phyloP scores from a whole-genome alignment of 2,888 invertebrate genomes.

The Eumerus sabulonum region DNA sequence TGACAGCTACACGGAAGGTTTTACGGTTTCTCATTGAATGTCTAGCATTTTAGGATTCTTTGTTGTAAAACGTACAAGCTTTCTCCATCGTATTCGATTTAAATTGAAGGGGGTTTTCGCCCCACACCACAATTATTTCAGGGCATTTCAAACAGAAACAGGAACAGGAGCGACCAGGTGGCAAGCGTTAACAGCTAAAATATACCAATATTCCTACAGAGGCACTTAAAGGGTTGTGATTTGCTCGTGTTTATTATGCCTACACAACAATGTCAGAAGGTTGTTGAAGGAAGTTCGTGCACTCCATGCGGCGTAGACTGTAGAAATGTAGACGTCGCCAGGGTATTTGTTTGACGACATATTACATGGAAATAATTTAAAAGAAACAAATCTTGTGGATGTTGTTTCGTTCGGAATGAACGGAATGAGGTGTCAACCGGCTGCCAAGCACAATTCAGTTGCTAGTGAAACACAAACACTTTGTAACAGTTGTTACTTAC shows the following conservation, averaged over 20 bases:
- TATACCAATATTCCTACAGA: slow-evolving; percentile 38
- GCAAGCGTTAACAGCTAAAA: slow-evolving; percentile 46
- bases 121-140: slow-evolving; percentile 1
- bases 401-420: slow-evolving; percentile 45
- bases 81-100: slow-evolving; percentile 68
- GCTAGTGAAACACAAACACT: slow-evolving; percentile 49
- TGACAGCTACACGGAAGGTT: slow-evolving; percentile 68
- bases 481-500: slow-evolving; percentile 67
- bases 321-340: slow-evolving; percentile 60
- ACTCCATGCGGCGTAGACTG: slow-evolving; percentile 15
- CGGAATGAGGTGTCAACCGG: slow-evolving; percentile 51
- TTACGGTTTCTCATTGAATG: slow-evolving; percentile 62
- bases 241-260: slow-evolving; percentile 68
- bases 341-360: slow-evolving; percentile 68
- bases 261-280: slow-evolving; percentile 68
- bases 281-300: slow-evolving; percentile 53
- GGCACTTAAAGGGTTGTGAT: slow-evolving; percentile 67
- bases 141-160: slow-evolving; percentile 1
- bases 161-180: slow-evolving; percentile 48
- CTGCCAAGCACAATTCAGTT: slow-evolving; percentile 43
- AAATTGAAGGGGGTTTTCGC: slow-evolving; percentile 59
- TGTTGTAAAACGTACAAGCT: slow-evolving; percentile 67
- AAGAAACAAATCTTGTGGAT: slow-evolving; percentile 63
- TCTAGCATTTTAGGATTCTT: slow-evolving; percentile 67
- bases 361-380: slow-evolving; percentile 68